Evolutionary conservation across 2,888 invertebrate genomes (phyloP).

Genomic region (Morpho helenor): DNA sequence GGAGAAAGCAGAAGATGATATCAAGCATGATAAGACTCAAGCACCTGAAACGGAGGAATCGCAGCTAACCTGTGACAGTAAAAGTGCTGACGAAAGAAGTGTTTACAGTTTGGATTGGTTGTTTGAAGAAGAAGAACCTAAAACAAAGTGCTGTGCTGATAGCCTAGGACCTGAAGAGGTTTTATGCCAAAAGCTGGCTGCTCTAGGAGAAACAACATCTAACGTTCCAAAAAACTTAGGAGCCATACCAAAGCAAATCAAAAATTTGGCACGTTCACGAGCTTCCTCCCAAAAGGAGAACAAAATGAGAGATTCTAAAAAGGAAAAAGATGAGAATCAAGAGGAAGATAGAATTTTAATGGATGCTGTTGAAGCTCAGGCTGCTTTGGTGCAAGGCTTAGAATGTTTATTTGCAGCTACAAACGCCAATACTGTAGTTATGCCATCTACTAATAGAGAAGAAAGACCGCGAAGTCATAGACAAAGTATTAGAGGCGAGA

Average conservation of each 20-base stretch:
- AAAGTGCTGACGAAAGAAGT: slow-evolving; percentile 65
- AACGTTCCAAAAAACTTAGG: slow-evolving; percentile 82
- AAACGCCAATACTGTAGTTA: slow-evolving; percentile 71
- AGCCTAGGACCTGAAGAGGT: slow-evolving; percentile 47
- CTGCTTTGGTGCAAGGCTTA: slow-evolving; percentile 76
- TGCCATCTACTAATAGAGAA: slow-evolving; percentile 65
- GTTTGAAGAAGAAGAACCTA: slow-evolving; percentile 56
- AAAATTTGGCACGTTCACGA: slow-evolving; percentile 75
- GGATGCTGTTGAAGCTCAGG: slow-evolving; percentile 76
- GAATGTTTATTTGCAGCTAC: slow-evolving; percentile 74
- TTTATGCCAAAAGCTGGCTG: slow-evolving; percentile 52
- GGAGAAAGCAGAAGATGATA: slow-evolving; percentile 44
- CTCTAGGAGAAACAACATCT: slow-evolving; percentile 66
- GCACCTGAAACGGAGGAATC: slow-evolving; percentile 57
- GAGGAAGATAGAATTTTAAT: slow-evolving; percentile 63
- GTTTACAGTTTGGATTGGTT: slow-evolving; percentile 73
- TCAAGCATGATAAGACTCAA: slow-evolving; percentile 40
- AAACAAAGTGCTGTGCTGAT: slow-evolving; percentile 43
- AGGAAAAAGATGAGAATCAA: slow-evolving; percentile 65
- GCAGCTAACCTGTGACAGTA: slow-evolving; percentile 55
- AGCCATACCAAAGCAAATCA: slow-evolving; percentile 84
- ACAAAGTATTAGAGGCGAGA: slow-evolving; percentile 65
- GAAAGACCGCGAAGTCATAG: slow-evolving; percentile 58
- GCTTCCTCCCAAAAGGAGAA: slow-evolving; percentile 80
- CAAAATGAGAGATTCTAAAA: slow-evolving; percentile 71